phyloP scores from a whole-genome alignment of 1,140 invertebrate genomes.

The Phymastichus coffea region DNA sequence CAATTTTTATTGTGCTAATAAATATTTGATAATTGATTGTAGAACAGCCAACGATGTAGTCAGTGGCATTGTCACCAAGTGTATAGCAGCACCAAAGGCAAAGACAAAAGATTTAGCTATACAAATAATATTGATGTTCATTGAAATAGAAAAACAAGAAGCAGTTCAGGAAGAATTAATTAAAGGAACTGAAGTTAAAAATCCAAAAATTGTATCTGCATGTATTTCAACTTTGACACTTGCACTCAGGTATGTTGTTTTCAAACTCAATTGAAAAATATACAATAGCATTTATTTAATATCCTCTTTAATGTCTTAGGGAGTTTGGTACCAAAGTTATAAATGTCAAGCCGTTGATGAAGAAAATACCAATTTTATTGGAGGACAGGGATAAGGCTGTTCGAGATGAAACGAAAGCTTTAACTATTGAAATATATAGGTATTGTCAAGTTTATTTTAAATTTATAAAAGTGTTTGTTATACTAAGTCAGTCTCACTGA shows the following conservation, averaged over 20 bases:
- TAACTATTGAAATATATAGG: conserved; percentile 89
- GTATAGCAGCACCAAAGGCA: conserved; percentile 84
- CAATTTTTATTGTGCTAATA: not conserved
- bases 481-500: too few relatives aligned
- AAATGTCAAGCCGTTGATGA: conserved; percentile 84
- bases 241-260: conserved; percentile 65
- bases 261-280: conserved; percentile 10
- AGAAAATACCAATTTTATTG: conserved; percentile 79
- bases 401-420: conserved; percentile 84
- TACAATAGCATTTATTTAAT: not conserved
- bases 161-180: conserved; percentile 86
- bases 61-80: conserved; percentile 86
- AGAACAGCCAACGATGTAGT: conserved; percentile 89
- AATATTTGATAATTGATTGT: conserved; percentile 28
- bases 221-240: conserved; percentile 77
- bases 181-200: conserved; percentile 93
- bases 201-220: conserved; percentile 90
- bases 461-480: not conserved
- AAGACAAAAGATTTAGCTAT: conserved; percentile 90
- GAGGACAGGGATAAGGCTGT: conserved; percentile 92
- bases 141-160: conserved; percentile 96
- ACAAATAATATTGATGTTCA: conserved; percentile 88
- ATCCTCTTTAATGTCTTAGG: conserved; percentile 43
- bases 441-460: too few relatives aligned
- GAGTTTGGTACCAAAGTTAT: conserved; percentile 93